Percentiles rank a stretch among this genome's conserved stretches.
These are phyloP conservation scores for Noctua pronuba DNA, from an alignment of 2,888 invertebrate species.

Conservation along the genomic window DNA sequence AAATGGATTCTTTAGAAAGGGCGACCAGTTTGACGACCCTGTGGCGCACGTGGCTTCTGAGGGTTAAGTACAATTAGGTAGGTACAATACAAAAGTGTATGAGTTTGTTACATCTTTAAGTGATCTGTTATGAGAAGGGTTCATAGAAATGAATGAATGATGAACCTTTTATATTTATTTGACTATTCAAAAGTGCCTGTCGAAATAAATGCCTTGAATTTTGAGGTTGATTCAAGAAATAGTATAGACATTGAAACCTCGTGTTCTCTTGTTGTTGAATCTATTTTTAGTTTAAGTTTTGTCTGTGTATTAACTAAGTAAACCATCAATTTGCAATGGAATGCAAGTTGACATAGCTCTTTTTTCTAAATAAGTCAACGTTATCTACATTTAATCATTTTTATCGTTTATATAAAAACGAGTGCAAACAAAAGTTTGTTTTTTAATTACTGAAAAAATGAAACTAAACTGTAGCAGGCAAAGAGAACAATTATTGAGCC, in stretches of 20 bases:
- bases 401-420: too few species aligned
- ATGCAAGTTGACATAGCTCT: not conserved
- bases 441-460: not conserved
- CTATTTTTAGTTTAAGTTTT: not conserved
- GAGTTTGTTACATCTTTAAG: constrained; percentile 38
- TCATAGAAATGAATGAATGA: constrained; percentile 53
- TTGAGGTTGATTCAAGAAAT: constrained; percentile 20
- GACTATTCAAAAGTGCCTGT: not conserved
- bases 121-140: constrained; percentile 23
- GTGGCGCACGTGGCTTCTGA: constrained; percentile 59
- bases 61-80: constrained; percentile 54
- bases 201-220: not conserved
- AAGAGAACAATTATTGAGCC: constrained; percentile 5
- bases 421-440: not conserved
- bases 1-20: constrained; percentile 65
- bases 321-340: not conserved
- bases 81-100: constrained; percentile 43
- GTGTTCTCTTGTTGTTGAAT: constrained; percentile 5
- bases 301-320: not conserved
- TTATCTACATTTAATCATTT: too few species aligned
- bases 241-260: constrained; percentile 29
- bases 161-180: constrained; percentile 10
- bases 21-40: constrained; percentile 63
- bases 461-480: not conserved
- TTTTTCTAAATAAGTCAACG: not conserved